Percentiles rank a stretch among this genome's conserved stretches.
phyloP scores from a whole-genome alignment of 1,140 invertebrate genomes.

The Heliconius himera region DNA sequence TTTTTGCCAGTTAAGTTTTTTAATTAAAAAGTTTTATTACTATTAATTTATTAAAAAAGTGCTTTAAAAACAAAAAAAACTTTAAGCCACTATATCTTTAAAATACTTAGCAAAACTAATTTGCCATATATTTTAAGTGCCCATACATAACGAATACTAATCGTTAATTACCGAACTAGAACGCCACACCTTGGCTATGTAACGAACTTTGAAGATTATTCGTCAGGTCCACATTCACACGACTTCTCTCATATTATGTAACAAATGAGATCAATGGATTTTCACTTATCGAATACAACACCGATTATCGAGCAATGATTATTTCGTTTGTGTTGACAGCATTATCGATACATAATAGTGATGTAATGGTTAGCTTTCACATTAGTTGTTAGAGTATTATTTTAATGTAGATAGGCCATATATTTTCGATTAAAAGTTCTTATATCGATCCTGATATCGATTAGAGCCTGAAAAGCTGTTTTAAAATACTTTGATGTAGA shows the following conservation, averaged over 20 bases:
- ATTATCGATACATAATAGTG: constrained; percentile 15
- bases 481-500: no score
- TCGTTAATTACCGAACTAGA: neutral
- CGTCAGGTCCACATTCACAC: neutral
- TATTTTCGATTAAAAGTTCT: no score
- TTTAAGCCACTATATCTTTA: neutral
- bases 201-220: constrained; percentile 8
- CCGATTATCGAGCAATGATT: constrained; percentile 8
- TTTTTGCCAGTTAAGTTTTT: no score
- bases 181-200: neutral
- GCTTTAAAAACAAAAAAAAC: no score
- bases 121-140: neutral
- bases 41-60: no score
- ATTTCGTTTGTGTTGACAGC: constrained; percentile 18
- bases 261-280: constrained; percentile 6
- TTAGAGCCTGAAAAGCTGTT: no score
- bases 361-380: neutral
- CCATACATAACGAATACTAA: neutral
- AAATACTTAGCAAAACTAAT: neutral
- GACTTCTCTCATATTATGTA: constrained; percentile 2
- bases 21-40: no score
- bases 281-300: constrained; percentile 10
- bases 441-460: no score
- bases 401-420: neutral
- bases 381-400: neutral